phyloP scores from a whole-genome alignment of 2,888 invertebrate genomes.

The Meloe dianella region DNA sequence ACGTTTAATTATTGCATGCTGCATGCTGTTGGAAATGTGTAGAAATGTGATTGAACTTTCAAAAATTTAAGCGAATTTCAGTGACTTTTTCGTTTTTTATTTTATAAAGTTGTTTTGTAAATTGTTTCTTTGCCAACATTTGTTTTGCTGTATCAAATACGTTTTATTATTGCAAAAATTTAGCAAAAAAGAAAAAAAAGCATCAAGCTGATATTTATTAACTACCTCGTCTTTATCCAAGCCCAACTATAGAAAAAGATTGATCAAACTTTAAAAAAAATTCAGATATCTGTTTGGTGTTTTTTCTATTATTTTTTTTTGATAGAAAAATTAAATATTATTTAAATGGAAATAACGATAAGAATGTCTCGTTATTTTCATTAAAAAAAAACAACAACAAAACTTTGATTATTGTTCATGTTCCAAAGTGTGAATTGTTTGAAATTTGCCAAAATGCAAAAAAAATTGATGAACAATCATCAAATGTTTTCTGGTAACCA shows the following conservation, averaged over 20 bases:
- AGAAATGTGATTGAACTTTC: slow-evolving; percentile 17
- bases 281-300: neutral
- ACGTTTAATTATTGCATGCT: neutral
- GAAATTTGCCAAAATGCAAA: no score
- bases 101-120: neutral
- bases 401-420: neutral
- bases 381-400: slow-evolving; percentile 23
- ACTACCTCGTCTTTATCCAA: slow-evolving; percentile 91
- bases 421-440: no score
- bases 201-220: slow-evolving; percentile 46
- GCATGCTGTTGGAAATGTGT: slow-evolving; percentile 11
- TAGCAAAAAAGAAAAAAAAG: slow-evolving; percentile 30
- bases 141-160: slow-evolving; percentile 27
- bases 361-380: neutral
- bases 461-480: neutral
- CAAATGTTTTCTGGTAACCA: neutral
- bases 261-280: slow-evolving; percentile 32
- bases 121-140: slow-evolving; percentile 1
- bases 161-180: slow-evolving; percentile 14
- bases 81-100: slow-evolving; percentile 11
- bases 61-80: no score
- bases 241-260: slow-evolving; percentile 74
- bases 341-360: neutral
- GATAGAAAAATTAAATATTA: neutral
- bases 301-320: neutral